Percentiles rank a stretch among this genome's conserved stretches.
phyloP scores from a whole-genome alignment of 2,888 invertebrate genomes.

The Ichneumon xanthorius region DNA sequence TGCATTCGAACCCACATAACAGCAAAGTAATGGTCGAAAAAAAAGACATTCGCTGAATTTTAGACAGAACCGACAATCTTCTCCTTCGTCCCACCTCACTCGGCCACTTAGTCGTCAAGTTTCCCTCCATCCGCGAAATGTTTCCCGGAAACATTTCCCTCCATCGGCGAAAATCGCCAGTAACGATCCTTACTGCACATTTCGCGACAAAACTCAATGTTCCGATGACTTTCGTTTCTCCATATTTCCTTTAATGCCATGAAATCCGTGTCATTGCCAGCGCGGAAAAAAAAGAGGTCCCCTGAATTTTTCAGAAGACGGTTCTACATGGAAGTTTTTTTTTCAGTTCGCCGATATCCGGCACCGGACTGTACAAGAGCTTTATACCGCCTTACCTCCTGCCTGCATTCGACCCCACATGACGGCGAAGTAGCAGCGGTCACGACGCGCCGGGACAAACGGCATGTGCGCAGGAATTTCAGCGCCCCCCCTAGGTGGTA shows the following conservation, averaged over 20 bases:
- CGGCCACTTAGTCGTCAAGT: constrained; percentile 43
- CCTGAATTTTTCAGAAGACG: constrained; percentile 10
- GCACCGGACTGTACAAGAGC: background rate
- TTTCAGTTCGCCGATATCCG: background rate
- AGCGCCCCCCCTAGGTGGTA: constrained; percentile 79
- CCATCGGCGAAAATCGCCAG: constrained; percentile 55
- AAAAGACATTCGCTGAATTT: background rate
- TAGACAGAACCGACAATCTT: constrained; percentile 69
- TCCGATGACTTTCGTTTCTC: background rate
- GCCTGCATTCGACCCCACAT: constrained; percentile 70
- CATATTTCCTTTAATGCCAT: background rate
- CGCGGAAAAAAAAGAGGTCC: background rate
- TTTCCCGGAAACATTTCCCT: constrained; percentile 43
- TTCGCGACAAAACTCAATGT: background rate
- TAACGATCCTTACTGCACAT: background rate
- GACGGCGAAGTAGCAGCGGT: constrained; percentile 68
- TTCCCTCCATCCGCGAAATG: too few relatives aligned
- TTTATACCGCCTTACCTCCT: background rate
- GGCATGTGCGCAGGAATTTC: constrained; percentile 82
- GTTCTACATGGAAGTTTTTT: background rate
- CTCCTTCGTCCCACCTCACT: constrained; percentile 53
- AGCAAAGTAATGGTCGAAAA: constrained; percentile 45
- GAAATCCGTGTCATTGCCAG: background rate
- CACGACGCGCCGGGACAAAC: constrained; percentile 44
- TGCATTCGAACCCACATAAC: constrained; percentile 72